These are phyloP conservation scores for Acholoe squamosa DNA, from an alignment of 2,888 invertebrate genomes.

Conservation along the genomic window DNA sequence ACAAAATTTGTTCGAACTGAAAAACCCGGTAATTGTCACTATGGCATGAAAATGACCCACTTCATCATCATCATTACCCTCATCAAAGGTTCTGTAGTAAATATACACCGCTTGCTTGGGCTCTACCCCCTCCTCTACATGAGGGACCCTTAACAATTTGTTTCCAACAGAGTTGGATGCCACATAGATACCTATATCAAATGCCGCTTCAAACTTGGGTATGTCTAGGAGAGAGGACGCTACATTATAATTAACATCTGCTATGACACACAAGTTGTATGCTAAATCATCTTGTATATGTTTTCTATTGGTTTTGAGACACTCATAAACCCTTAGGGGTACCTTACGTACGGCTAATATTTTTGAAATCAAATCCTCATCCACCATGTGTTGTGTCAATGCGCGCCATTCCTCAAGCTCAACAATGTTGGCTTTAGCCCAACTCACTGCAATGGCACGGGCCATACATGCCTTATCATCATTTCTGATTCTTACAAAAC, in stretches of 20 bases:
- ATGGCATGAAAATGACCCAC: background rate
- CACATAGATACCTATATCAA: background rate
- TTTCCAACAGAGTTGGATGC: background rate
- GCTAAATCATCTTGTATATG: background rate
- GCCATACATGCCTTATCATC: background rate
- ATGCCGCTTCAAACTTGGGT: background rate
- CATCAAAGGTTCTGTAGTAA: background rate
- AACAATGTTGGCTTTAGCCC: constrained; percentile 7
- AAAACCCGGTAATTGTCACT: background rate
- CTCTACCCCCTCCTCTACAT: background rate
- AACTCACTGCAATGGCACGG: background rate
- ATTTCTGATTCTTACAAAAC: background rate
- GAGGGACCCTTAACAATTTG: background rate
- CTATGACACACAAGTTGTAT: background rate
- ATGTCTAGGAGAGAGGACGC: background rate
- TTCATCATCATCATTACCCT: background rate
- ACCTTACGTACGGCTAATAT: background rate
- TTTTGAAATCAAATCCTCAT: background rate
- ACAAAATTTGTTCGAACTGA: background rate
- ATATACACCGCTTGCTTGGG: background rate
- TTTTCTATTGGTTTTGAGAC: background rate
- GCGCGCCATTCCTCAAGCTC: background rate
- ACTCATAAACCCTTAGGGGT: background rate
- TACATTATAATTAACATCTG: background rate
- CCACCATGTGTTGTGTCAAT: background rate